Evolutionary conservation across 2,888 invertebrate genomes (phyloP).

Genomic region (Amphipoea lucens): DNA sequence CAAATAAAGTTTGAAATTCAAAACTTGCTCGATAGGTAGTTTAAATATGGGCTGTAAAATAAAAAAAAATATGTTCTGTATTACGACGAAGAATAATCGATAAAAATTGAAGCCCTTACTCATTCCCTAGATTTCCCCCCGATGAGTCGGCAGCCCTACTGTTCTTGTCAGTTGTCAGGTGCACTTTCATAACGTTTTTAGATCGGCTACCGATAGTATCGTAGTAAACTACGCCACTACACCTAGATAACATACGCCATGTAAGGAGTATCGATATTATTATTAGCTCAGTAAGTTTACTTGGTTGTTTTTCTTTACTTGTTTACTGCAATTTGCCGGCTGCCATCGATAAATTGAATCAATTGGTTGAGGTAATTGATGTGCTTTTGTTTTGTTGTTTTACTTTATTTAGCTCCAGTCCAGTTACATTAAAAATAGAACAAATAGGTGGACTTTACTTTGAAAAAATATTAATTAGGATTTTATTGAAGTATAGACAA

Average conservation of each 20-base stretch:
- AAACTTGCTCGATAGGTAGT: neutral
- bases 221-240: conserved; percentile 36
- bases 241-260: conserved; percentile 15
- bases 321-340: conserved; percentile 50
- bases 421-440: neutral
- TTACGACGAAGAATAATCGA: neutral
- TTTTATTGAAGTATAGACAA: neutral
- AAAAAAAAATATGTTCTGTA: neutral
- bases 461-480: neutral
- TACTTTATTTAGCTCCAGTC: conserved; percentile 1
- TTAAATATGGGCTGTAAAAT: neutral
- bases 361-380: conserved; percentile 31
- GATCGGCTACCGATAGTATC: conserved; percentile 36
- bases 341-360: conserved; percentile 39
- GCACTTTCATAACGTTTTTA: conserved; percentile 65
- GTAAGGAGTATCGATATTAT: conserved; percentile 39
- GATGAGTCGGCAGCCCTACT: conserved; percentile 44
- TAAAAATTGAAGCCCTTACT: too few relatives aligned
- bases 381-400: conserved; percentile 3
- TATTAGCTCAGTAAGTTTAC: conserved; percentile 35
- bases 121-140: neutral
- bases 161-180: conserved; percentile 61
- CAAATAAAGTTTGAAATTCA: neutral
- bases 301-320: conserved; percentile 42
- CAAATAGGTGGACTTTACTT: neutral